Conservation (phyloP, 2,888 invertebrate genomes). For the Pseudoips prasinana region DNA sequence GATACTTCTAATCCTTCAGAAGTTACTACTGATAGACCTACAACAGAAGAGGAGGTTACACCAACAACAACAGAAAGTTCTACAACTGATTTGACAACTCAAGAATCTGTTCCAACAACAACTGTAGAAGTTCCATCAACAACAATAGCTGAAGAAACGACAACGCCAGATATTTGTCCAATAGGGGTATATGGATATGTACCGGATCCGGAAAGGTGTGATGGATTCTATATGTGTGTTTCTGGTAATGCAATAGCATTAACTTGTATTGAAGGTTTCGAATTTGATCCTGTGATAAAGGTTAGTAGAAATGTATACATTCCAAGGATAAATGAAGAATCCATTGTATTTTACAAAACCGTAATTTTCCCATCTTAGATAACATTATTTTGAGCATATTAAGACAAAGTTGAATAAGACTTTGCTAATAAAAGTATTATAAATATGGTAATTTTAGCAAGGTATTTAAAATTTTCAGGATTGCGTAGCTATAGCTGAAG, state of each 20-base stretch:
- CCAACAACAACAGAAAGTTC: not conserved
- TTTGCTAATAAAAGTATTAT: no score
- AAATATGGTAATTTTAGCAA: no score
- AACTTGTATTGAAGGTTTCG: conserved; percentile 30
- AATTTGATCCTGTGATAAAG: conserved; percentile 22
- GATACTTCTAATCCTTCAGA: not conserved
- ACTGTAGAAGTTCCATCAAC: not conserved
- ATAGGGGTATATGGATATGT: conserved; percentile 34
- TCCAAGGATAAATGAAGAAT: no score
- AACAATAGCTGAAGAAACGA: not conserved
- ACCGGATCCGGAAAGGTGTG: conserved; percentile 38
- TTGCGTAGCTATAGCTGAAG: conserved; percentile 1
- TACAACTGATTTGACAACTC: not conserved
- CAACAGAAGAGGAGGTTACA: not conserved
- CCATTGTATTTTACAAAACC: no score
- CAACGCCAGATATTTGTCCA: conserved; percentile 28
- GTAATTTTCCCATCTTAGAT: no score
- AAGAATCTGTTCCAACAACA: not conserved
- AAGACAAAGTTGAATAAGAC: no score
- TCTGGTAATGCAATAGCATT: conserved; percentile 26
- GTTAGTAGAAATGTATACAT: conserved; percentile 26
- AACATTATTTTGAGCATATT: no score
- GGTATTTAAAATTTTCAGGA: no score
- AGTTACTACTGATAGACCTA: not conserved
- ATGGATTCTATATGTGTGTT: conserved; percentile 37